Evolutionary conservation across 2,888 invertebrate genomes (phyloP), one percentile per base, ranked within the genome.

Genomic region (Ctenicera cuprea): DNA sequence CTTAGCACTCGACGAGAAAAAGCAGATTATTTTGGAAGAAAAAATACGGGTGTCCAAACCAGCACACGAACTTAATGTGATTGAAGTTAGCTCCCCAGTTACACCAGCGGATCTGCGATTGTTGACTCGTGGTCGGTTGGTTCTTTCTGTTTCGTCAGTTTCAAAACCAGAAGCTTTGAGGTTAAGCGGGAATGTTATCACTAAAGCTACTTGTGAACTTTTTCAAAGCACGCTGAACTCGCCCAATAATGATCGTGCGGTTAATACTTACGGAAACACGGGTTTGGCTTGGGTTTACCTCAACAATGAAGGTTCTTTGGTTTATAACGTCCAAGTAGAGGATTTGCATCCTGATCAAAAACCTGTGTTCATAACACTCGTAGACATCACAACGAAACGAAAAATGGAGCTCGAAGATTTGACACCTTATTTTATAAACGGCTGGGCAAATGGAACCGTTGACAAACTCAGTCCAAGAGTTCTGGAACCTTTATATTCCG

Each of bases 201-300:
- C 95, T 12, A 90, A 94, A 79, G 92, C 93, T 0, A 91, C 93
- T 0, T 96, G 96, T 82, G 95, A 96, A 85, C 88, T 95, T 67
- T 95, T 94, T 85, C 94, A 95, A 83, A 91, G 94, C 0, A 89
- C 93, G 0, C 83, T 94, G 45, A 87, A 92, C 0, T 84, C 86
- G 88, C 90, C 82, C 86, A 88, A 73, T 71, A 82, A 79, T 38
- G 82, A 83, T 26, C 65, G 76, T 11, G 81, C 79, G 18, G 79
- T 79, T n/a, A 83, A 84, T 69, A 80, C 82, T 18, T 76, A 88
- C 82, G 75, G 88, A 84, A 79, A 91, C 75, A 91, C 89, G 26
- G 95, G 95, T 9, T 85, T 95, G 70, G 94, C 94, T 0, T 92
- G 95, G 92, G 89, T 94, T 63, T 95, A 93, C 79, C 89, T 96